Conservation (phyloP, 2,797 vertebrate genomes). For the Sparus aurata region DNA sequence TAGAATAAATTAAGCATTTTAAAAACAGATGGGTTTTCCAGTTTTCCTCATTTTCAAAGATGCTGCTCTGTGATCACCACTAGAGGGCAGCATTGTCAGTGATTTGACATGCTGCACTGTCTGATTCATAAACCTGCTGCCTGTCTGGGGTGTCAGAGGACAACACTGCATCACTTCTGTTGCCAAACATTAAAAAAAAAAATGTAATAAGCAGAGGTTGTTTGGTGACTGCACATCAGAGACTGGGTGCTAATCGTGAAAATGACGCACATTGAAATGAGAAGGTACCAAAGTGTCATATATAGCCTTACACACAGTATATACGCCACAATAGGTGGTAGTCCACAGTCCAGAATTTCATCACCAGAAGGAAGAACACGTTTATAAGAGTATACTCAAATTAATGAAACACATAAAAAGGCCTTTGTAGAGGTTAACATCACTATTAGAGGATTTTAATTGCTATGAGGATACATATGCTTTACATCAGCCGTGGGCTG, state of each 20-base stretch:
- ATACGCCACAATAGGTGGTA: not conserved
- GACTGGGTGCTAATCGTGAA: not conserved
- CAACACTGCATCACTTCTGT: not conserved
- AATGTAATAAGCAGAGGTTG: not conserved
- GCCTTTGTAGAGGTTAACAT: not conserved
- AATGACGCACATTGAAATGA: not conserved
- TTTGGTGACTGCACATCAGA: not conserved
- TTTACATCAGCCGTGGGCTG: not conserved
- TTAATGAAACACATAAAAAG: no score
- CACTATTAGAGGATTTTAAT: not conserved
- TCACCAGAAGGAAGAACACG: not conserved
- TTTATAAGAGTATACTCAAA: not conserved
- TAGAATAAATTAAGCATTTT: not conserved
- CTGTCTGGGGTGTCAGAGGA: not conserved
- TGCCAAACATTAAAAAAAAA: not conserved
- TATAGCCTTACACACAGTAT: not conserved
- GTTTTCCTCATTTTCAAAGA: not conserved
- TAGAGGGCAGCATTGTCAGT: conserved; percentile 57
- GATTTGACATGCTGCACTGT: not conserved
- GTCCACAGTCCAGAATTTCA: not conserved
- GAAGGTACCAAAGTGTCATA: not conserved
- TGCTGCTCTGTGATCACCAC: conserved; percentile 28
- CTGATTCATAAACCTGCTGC: not conserved
- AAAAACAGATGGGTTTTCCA: not conserved
- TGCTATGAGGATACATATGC: not conserved